A percentile compares a stretch with the other conserved stretches of the same genome.
Conservation (phyloP, 1,140 invertebrate species). For the Araneus ventricosus region DNA sequence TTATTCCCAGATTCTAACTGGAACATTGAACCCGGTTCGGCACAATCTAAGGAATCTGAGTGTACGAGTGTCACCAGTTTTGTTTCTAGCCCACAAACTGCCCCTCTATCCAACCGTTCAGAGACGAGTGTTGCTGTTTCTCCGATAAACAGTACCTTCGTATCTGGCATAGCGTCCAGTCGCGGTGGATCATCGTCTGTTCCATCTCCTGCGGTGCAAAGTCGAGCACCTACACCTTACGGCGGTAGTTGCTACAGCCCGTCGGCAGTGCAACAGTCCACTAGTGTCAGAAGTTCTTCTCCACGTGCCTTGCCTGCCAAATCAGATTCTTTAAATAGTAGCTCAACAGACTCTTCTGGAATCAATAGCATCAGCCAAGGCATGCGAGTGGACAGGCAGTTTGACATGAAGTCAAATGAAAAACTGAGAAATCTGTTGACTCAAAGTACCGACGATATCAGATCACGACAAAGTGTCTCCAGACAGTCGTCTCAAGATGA, state of each 20-base stretch:
- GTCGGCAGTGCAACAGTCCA: conserved; percentile 37
- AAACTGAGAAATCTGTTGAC: conserved; percentile 77
- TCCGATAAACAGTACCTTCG: conserved; percentile 70
- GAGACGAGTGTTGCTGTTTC: conserved; percentile 37
- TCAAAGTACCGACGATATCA: conserved; percentile 59
- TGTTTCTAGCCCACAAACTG: conserved; percentile 59
- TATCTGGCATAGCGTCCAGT: conserved; percentile 40
- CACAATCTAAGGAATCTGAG: conserved; percentile 62
- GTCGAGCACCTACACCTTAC: conserved; percentile 57
- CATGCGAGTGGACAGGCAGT: conserved; percentile 1
- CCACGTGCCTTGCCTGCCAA: conserved; percentile 63
- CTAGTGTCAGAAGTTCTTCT: conserved; percentile 48
- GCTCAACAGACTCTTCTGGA: conserved; percentile 22
- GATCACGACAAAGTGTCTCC: neutral
- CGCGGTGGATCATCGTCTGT: conserved; percentile 55
- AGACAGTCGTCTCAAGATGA: conserved; percentile 45
- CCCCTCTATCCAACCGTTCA: conserved; percentile 58
- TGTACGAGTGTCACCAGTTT: conserved; percentile 38
- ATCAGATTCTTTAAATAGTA: conserved; percentile 50
- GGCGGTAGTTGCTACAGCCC: conserved; percentile 69
- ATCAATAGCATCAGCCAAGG: conserved; percentile 27
- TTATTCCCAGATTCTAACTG: conserved; percentile 63
- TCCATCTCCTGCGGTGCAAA: conserved; percentile 60
- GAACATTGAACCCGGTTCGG: conserved; percentile 36
- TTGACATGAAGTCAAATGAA: conserved; percentile 66